Conservation (phyloP, 2,888 invertebrate species). For the Nemotelus pantherinus region DNA sequence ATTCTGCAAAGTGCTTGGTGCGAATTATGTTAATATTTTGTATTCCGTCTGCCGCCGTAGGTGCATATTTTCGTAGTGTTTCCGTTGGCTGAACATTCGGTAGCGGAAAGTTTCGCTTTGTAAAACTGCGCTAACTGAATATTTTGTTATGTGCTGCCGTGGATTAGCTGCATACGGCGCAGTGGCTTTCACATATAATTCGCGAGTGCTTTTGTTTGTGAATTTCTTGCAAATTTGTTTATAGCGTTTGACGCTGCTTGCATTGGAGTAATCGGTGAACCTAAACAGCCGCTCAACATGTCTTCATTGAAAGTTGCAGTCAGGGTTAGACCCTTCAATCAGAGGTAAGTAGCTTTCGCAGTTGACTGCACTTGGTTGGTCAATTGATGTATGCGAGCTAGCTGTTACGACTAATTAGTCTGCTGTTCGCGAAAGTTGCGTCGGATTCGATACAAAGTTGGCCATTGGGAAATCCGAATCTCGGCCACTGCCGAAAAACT, state of each 20-base stretch:
- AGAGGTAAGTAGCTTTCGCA: constrained; percentile 70
- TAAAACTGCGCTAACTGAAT: neutral
- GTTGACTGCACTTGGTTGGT: constrained; percentile 3
- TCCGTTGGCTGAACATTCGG: constrained; percentile 7
- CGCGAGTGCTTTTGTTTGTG: constrained; percentile 23
- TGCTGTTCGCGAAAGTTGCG: constrained; percentile 25
- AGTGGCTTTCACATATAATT: neutral
- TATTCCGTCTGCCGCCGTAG: neutral
- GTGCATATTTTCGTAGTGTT: neutral
- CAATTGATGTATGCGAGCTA: neutral
- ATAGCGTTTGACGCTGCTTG: neutral
- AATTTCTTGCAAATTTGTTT: constrained; percentile 4
- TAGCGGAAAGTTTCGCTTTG: neutral
- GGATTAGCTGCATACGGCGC: constrained; percentile 16
- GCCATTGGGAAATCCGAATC: constrained; percentile 14
- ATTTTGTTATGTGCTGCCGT: constrained; percentile 34
- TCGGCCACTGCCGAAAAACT: constrained; percentile 8
- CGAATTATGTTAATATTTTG: constrained; percentile 16
- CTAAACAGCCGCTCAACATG: constrained; percentile 66
- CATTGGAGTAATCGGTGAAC: neutral
- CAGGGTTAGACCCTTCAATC: constrained; percentile 89
- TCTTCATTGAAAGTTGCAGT: constrained; percentile 93
- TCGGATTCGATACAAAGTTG: constrained; percentile 38
- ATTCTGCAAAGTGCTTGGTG: constrained; percentile 4
- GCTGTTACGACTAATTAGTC: neutral